A percentile compares a stretch with the other conserved stretches of the same genome.
phyloP scores from a whole-genome alignment of 2,888 invertebrate species.

The Drosophila emarginata region DNA sequence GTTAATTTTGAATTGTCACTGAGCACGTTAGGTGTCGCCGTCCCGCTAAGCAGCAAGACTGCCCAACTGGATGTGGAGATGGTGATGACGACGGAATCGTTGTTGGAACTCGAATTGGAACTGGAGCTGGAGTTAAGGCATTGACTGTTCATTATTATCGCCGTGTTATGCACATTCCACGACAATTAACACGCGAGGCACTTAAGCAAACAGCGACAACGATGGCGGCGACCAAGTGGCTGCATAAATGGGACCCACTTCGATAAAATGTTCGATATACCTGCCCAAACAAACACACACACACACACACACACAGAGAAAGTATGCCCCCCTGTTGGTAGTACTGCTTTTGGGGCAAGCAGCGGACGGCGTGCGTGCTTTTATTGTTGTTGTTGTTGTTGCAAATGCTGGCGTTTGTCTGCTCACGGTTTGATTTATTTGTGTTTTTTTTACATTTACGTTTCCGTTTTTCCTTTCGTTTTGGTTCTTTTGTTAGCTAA shows the following conservation, averaged over 20 bases:
- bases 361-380: neutral
- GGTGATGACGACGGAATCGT: neutral
- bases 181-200: slow-evolving; percentile 78
- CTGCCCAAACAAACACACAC: slow-evolving; percentile 20
- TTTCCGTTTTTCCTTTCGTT: slow-evolving; percentile 33
- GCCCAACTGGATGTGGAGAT: slow-evolving; percentile 26
- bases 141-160: slow-evolving; percentile 54
- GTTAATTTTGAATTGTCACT: slow-evolving; percentile 77
- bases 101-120: neutral
- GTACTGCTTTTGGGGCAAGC: slow-evolving; percentile 17
- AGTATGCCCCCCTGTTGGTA: slow-evolving; percentile 5
- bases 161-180: slow-evolving; percentile 72
- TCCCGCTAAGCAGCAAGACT: slow-evolving; percentile 16
- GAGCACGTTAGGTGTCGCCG: slow-evolving; percentile 62
- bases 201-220: slow-evolving; percentile 70
- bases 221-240: slow-evolving; percentile 56
- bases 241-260: slow-evolving; percentile 61
- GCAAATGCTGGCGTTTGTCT: slow-evolving; percentile 56
- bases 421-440: slow-evolving; percentile 69
- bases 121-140: neutral
- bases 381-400: slow-evolving; percentile 33
- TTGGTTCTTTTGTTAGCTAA: slow-evolving; percentile 37
- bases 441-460: slow-evolving; percentile 28
- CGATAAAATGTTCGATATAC: slow-evolving; percentile 75
- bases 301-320: neutral